phyloP scores from a whole-genome alignment of 2,113 vertebrate genomes.

The Nycticebus coucang region DNA sequence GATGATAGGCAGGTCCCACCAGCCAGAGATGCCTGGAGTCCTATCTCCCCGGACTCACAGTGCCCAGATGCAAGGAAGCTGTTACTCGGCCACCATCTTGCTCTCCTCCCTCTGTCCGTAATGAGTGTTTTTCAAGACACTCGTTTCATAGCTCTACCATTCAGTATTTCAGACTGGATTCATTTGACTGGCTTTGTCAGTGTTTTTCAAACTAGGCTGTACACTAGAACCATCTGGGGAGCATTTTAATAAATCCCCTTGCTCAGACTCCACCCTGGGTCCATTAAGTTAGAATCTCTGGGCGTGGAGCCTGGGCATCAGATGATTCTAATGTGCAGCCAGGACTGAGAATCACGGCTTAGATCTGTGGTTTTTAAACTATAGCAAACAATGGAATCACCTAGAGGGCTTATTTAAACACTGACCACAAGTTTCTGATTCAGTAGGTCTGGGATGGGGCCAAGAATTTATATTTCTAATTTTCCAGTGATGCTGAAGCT shows the following conservation, averaged over 20 bases:
- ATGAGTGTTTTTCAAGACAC: not conserved
- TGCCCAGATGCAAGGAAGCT: too few relatives aligned
- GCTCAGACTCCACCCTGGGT: not conserved
- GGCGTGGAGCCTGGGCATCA: not conserved
- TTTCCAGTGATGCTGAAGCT: not conserved
- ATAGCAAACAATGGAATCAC: not conserved
- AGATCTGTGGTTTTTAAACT: not conserved
- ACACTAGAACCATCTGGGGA: not conserved
- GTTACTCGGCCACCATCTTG: too few relatives aligned
- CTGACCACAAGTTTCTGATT: not conserved
- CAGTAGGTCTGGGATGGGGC: not conserved
- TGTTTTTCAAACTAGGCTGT: not conserved
- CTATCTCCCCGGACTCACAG: too few relatives aligned
- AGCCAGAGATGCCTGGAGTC: too few relatives aligned
- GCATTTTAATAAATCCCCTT: not conserved
- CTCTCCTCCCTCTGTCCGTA: too few relatives aligned
- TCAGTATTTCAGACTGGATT: not conserved
- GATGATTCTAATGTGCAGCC: not conserved
- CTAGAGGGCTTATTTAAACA: not conserved
- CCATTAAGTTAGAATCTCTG: conserved; percentile 15
- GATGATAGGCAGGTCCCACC: too few relatives aligned
- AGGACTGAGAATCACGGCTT: not conserved
- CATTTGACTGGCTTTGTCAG: not conserved
- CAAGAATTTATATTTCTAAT: not conserved
- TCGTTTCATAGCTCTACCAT: not conserved